These are phyloP conservation scores for Tyrophagus putrescentiae DNA, from an alignment of 1,140 invertebrate genomes.

Conservation along the genomic window DNA sequence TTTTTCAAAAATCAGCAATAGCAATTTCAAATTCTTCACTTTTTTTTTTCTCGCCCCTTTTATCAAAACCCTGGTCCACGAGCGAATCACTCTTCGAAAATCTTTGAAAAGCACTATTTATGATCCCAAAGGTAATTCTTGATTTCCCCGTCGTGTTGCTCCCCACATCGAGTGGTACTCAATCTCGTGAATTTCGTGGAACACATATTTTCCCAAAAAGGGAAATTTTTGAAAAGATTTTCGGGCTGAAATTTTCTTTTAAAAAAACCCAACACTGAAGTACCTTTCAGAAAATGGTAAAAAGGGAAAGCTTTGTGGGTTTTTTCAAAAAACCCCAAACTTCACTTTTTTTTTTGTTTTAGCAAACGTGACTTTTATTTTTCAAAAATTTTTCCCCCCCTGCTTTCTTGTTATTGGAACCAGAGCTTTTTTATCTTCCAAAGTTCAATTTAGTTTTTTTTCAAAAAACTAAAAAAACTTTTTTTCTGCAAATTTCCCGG, in stretches of 20 bases:
- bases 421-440: background rate
- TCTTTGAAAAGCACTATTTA: background rate
- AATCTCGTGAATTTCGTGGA: background rate
- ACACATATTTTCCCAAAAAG: background rate
- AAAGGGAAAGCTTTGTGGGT: too few relatives aligned
- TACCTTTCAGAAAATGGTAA: too few relatives aligned
- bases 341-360: too few relatives aligned
- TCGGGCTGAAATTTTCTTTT: too few relatives aligned
- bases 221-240: too few relatives aligned
- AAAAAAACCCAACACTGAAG: too few relatives aligned
- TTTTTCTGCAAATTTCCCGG: background rate
- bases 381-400: background rate
- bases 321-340: too few relatives aligned
- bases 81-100: constrained; percentile 18
- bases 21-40: background rate
- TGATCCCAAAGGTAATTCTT: background rate
- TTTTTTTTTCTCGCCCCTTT: constrained; percentile 14
- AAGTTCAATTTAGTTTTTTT: background rate
- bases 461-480: background rate
- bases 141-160: background rate
- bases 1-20: background rate
- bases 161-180: background rate
- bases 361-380: too few relatives aligned
- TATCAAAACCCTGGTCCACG: constrained; percentile 21
- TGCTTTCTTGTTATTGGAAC: background rate